Base-by-base conservation (phyloP, 2,797 vertebrate species). In the Acanthis flammea region DNA sequence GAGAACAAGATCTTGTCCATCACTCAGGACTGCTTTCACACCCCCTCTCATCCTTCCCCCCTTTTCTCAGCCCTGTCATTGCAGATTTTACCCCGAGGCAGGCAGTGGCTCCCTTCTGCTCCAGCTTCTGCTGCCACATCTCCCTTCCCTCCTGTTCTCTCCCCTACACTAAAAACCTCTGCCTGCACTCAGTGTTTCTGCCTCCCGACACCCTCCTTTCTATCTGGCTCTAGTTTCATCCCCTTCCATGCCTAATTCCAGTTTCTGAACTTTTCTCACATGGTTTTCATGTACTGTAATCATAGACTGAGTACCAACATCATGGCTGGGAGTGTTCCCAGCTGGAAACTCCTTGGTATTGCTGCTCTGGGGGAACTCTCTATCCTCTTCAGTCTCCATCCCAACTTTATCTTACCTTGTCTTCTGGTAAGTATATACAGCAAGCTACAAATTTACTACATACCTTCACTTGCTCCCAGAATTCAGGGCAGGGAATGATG, bases 391-490 rank as follows among this genome's bases (percentile, higher is more conserved):
- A 19, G 15, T 25, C 47, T 48, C 42, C 78, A 91, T 33, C 78
- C 57, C 33, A 63, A 7, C 35, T 50, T 65, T 21, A 9, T 44
- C 18, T 31, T 51, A n/a, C 7, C 67, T 75, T 39, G 10, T 30
- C 35, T 33, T 28, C 35, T 74, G 37, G 2, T 13, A 60, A 58
- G 18, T 7, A 37, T 5, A 16, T 13, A 19, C 18, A 71, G 16
- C 41, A 65, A 35, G 54, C 31, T 13, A 39, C 11, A 51, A 57
- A 81, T 45, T 31, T 21, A 45, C 16, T 31, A 14, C 25, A 8
- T n/a, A 10, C 16, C 23, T 39, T 3, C 3, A 3, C 30, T 45
- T 2, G 0, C 30, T 37, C 24, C 4, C 55, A 66, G 41, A 60
- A 37, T 21, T 41, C 30, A 47, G 65, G 53, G 8, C 17, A 18